Evolutionary conservation across 2,888 invertebrate genomes (phyloP).

Genomic region (Dasysyrphus tricinctus): DNA sequence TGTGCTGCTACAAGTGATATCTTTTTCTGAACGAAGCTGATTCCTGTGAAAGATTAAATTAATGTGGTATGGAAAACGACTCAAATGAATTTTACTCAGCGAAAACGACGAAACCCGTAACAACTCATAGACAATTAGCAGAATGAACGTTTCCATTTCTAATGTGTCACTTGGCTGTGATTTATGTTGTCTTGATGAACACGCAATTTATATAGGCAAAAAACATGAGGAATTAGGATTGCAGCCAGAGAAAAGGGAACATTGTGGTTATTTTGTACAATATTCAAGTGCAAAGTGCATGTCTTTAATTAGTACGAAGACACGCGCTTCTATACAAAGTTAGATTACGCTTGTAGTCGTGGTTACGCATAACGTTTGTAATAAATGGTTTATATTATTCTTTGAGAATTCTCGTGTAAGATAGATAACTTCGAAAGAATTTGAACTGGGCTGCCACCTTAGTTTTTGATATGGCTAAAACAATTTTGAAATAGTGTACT

Average conservation of each 20-base stretch:
- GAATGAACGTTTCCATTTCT: conserved; percentile 64
- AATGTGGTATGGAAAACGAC: conserved; percentile 15
- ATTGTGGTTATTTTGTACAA: conserved; percentile 32
- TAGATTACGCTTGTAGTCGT: conserved; percentile 50
- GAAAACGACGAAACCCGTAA: conserved; percentile 29
- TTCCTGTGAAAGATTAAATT: conserved; percentile 27
- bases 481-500: too few relatives aligned
- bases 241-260: background rate
- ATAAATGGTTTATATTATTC: conserved; percentile 30
- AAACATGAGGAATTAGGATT: background rate
- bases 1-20: conserved; percentile 3
- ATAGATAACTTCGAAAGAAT: background rate
- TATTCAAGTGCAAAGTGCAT: conserved; percentile 63
- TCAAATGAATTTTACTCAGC: conserved; percentile 6
- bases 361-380: conserved; percentile 24
- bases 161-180: conserved; percentile 54
- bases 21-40: background rate
- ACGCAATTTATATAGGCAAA: conserved; percentile 11
- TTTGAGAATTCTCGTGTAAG: background rate
- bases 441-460: background rate
- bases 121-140: conserved; percentile 61
- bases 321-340: conserved; percentile 16
- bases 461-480: background rate
- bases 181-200: conserved; percentile 62
- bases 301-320: conserved; percentile 51